Evolutionary conservation across 1,140 invertebrate species (phyloP).

Genomic region (Trypoxylus dichotomus): DNA sequence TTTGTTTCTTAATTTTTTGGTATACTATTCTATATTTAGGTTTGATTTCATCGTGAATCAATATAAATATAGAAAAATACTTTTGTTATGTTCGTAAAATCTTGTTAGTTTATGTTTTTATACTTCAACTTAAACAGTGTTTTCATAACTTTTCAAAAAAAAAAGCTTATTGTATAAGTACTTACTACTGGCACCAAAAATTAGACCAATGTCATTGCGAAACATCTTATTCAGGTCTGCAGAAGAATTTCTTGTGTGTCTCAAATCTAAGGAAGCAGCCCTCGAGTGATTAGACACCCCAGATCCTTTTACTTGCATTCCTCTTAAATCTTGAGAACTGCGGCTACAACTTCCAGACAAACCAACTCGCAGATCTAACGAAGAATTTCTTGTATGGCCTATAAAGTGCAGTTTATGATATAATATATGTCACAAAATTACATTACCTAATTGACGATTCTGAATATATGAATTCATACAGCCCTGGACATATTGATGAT

Average conservation of each 20-base stretch:
- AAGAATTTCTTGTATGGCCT: constrained; percentile 65
- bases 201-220: constrained; percentile 69
- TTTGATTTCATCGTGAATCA: no score
- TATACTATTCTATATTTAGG: no score
- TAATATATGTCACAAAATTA: neutral
- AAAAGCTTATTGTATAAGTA: no score
- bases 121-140: no score
- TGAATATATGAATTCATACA: constrained; percentile 31
- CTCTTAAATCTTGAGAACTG: constrained; percentile 53
- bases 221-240: constrained; percentile 77
- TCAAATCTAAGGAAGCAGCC: constrained; percentile 78
- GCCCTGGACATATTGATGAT: constrained; percentile 27
- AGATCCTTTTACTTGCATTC: constrained; percentile 68
- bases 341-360: constrained; percentile 49
- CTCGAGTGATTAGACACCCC: constrained; percentile 68
- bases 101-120: no score
- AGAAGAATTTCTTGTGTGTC: constrained; percentile 77
- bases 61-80: no score
- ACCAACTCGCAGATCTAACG: constrained; percentile 70
- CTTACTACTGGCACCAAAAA: constrained; percentile 67
- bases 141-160: no score
- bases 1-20: no score
- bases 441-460: constrained; percentile 32
- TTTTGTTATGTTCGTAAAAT: no score
- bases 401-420: neutral